Base-by-base conservation (phyloP, 2,888 invertebrate genomes). In the Cantharis nigra region DNA sequence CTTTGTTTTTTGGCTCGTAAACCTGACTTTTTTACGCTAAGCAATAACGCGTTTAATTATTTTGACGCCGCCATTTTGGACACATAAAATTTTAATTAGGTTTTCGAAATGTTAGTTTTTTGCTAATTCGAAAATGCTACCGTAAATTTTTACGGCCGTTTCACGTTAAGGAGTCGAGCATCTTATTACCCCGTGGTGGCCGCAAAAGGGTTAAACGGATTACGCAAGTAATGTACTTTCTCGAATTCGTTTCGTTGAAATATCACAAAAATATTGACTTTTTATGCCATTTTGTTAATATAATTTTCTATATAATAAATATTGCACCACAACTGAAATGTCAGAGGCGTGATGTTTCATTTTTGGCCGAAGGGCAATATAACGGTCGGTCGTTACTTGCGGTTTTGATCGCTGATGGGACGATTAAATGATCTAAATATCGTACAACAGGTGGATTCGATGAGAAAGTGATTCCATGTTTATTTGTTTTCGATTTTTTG, bases 381-480 rank as follows among this genome's bases (percentile, higher is more conserved):
- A 75, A 78, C 72, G 75, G 78, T 74, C 63, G 76, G 75, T 74
- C 49, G 67, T 63, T 49, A 64, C 72, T 75, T 72, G 80, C 79
- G 81, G 82, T 80, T 80, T 81, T 78, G 81, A 81, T 82, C 82
- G 75, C 81, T 69, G 79, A 80, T 77, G 80, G 80, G 78, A 74
- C 76, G 73, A 75, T 73, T 28, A 76, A 67, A 72, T 85, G 85
- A 83, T 85, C 85, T 83, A 84, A 83, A 85, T 85, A 83, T 49
- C 49, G 49, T 83, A 81, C 81, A 82, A 84, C 85, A 85, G 85
- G 85, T 85, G 85, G 83, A 83, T 84, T 84, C 83, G 72, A 63
- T 82, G 85, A 85, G 85, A 85, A 85, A 85, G 85, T 85, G 84
- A 84, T 84, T 82, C 76, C 82, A 80, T 81, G 81, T 82, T 49